A percentile compares a stretch with the other conserved stretches of the same genome.
These are phyloP conservation scores for Athalia rosae DNA, from an alignment of 2,888 invertebrate genomes.

Conservation along the genomic window DNA sequence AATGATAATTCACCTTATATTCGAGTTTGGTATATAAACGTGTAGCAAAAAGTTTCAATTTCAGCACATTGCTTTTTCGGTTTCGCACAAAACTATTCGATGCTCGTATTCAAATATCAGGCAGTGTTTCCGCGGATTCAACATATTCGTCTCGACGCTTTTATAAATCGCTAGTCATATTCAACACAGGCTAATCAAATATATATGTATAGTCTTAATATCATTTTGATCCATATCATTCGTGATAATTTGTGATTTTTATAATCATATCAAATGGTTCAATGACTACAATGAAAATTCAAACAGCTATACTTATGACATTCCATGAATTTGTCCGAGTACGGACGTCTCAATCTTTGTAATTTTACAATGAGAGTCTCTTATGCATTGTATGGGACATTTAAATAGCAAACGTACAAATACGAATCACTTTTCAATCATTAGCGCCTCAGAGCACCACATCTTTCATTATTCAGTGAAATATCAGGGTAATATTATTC, in stretches of 20 bases:
- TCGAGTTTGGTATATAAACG: constrained; percentile 66
- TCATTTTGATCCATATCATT: constrained; percentile 2
- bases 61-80: constrained; percentile 53
- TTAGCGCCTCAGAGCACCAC: constrained; percentile 41
- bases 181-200: constrained; percentile 2
- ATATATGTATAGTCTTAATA: constrained; percentile 4
- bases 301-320: constrained; percentile 18
- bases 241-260: neutral
- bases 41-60: constrained; percentile 66
- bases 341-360: neutral
- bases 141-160: constrained; percentile 47
- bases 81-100: constrained; percentile 62
- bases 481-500: constrained; percentile 21
- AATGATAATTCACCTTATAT: constrained; percentile 45
- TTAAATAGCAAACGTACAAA: constrained; percentile 28
- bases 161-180: constrained; percentile 10
- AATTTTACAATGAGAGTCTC: constrained; percentile 7
- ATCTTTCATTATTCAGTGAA: constrained; percentile 29
- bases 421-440: constrained; percentile 7
- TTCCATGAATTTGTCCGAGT: neutral
- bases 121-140: constrained; percentile 48
- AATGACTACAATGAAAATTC: constrained; percentile 6
- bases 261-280: neutral
- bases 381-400: constrained; percentile 27
- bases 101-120: constrained; percentile 52